These are phyloP conservation scores for Orycteropus afer DNA, from an alignment of 2,113 vertebrate genomes.

Conservation along the genomic window DNA sequence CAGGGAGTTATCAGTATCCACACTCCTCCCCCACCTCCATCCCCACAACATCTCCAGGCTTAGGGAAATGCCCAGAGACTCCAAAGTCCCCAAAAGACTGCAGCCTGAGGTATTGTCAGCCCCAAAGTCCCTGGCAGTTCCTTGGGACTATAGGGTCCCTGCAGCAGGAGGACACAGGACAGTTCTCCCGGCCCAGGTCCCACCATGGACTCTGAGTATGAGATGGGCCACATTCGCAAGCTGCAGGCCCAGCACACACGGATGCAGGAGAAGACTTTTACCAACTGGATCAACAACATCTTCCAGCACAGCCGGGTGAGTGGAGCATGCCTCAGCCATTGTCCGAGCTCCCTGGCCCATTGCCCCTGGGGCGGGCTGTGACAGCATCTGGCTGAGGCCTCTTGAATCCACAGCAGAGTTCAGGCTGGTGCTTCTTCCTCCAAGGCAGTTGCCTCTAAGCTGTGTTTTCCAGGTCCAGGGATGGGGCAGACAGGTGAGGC, in stretches of 20 bases:
- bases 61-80: not conserved
- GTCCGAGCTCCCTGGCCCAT: not conserved
- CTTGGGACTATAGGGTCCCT: not conserved
- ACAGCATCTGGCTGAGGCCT: not conserved
- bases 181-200: not conserved
- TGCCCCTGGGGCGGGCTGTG: not conserved
- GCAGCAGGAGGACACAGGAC: not conserved
- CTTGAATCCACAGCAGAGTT: not conserved
- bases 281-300: constrained; percentile 95
- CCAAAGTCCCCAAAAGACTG: not conserved
- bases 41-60: not conserved
- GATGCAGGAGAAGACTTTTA: constrained; percentile 96
- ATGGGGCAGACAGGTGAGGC: too few species aligned
- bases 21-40: not conserved
- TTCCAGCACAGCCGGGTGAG: constrained; percentile 89
- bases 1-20: not conserved
- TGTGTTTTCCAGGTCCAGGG: not conserved
- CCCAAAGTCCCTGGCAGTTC: not conserved
- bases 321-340: not conserved
- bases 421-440: not conserved
- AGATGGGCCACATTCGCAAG: constrained; percentile 89
- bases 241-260: constrained; percentile 92
- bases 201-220: constrained; percentile 88
- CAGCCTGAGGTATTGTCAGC: not conserved
- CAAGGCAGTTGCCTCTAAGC: not conserved